A percentile compares a stretch with the other conserved stretches of the same genome.
Evolutionary conservation across 2,797 vertebrate genomes (phyloP).

Genomic region (Catharus ustulatus): DNA sequence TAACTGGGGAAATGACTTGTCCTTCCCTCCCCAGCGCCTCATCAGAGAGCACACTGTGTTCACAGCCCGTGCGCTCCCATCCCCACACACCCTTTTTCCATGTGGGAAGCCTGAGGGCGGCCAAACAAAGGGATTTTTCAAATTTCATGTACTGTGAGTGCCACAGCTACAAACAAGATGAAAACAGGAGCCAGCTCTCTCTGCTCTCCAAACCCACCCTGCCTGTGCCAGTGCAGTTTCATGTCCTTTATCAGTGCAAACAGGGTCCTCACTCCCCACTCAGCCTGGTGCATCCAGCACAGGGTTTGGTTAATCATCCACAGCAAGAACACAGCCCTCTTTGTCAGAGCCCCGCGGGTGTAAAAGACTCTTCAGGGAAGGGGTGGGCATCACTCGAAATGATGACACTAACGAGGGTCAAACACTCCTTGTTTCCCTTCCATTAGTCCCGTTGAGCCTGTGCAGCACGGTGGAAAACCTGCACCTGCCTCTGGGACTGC

Average conservation of each 20-base stretch:
- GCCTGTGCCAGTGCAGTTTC: not conserved
- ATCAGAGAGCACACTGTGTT: not conserved
- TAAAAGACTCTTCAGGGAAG: not conserved
- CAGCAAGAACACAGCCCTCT: conserved; percentile 26
- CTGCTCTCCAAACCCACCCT: not conserved
- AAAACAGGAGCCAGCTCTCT: not conserved
- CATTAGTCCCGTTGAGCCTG: not conserved
- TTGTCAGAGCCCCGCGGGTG: not conserved
- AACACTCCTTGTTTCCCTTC: not conserved
- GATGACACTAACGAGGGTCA: conserved; percentile 15
- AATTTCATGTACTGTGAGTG: not conserved
- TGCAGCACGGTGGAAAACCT: not conserved
- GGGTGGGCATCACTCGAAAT: not conserved
- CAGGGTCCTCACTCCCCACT: not conserved
- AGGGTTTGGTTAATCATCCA: conserved; percentile 39
- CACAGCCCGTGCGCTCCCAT: not conserved
- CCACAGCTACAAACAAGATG: not conserved
- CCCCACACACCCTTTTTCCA: conserved; percentile 49
- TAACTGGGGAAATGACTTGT: rapidly evolving
- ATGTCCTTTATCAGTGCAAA: not conserved
- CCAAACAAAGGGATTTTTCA: conserved; percentile 50
- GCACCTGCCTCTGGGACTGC: not conserved
- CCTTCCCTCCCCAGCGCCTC: not conserved
- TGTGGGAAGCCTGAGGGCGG: not conserved
- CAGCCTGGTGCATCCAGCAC: not conserved